Base-by-base conservation (phyloP, 2,888 invertebrate species). In the Eristalinus sepulchralis region DNA sequence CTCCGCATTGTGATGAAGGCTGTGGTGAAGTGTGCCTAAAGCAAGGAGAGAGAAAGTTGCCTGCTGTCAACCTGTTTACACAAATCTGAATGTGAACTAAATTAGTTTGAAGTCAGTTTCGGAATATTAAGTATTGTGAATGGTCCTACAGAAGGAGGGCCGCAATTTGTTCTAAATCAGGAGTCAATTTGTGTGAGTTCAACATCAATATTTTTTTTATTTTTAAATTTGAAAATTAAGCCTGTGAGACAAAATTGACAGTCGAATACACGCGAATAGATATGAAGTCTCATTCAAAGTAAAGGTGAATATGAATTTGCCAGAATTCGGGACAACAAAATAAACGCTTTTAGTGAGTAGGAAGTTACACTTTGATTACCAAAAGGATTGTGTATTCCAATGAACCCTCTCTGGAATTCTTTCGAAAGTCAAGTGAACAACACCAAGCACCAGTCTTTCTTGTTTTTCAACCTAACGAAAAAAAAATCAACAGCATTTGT, bases 1-100 rank as follows among this genome's bases (percentile, higher is more conserved):
- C 17, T 55, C 66, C 53, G 66, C 39, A 80, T 73, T 80, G 72
- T 31, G 67, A 67, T 66, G 60, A 66, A 34, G 67, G 24, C 80
- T 62, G 72, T 73, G 60, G 47, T 34, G 9, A 34, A 67, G 59
- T 24, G 71, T 64, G 57, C 55, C 59, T 24, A 57, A 79, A 53
- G n/a, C 17, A 24, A 5, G 27, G 27, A 17, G 8, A 6, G 47
- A 47, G n/a, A 47, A 47, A 47, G 6, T 17, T 47, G 8, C 6
- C 47, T 22, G 5, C 13, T 24, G 24, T 57, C 24, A 24, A 24
- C 24, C 39, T 10, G 39, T 39, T 11, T 11, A 24, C 17, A 47
- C 17, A 57, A 24, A 24, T 57, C 57, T 24, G 11, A 11, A 57
- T 57, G 57, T 57, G 57, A 57, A 57, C 2, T 6, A 13, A 24